A percentile compares a stretch with the other conserved stretches of the same genome.
Evolutionary conservation across 1,140 invertebrate genomes (phyloP).

Genomic region (Trypoxylus dichotomus): DNA sequence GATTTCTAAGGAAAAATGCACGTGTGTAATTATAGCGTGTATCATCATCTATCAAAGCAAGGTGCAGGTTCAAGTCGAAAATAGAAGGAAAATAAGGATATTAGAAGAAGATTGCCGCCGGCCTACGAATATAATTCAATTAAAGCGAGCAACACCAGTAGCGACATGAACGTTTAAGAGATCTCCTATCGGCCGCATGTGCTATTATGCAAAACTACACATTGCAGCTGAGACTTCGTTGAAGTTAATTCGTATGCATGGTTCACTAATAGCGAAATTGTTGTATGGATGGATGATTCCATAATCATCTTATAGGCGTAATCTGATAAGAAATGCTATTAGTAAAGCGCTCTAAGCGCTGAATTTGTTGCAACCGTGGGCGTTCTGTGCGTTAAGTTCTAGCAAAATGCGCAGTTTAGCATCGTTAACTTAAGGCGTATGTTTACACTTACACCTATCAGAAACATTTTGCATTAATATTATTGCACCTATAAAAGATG

Average conservation of each 20-base stretch:
- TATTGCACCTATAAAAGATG: too few relatives aligned
- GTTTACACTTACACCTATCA: too few relatives aligned
- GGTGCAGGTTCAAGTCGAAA: background rate
- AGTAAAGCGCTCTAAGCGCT: background rate
- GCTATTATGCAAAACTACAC: background rate
- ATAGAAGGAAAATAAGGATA: background rate
- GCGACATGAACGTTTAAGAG: constrained; percentile 1
- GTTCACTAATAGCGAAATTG: background rate
- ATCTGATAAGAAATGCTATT: background rate
- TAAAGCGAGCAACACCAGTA: background rate
- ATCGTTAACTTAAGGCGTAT: too few relatives aligned
- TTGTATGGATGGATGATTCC: background rate
- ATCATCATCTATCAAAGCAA: background rate
- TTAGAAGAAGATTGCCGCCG: background rate
- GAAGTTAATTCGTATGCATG: background rate
- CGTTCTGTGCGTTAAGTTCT: too few relatives aligned
- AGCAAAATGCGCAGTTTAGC: too few relatives aligned
- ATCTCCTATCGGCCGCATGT: background rate
- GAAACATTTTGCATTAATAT: too few relatives aligned
- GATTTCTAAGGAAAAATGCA: background rate
- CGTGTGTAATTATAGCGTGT: background rate
- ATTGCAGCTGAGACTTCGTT: background rate
- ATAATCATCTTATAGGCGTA: background rate
- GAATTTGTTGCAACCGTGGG: background rate
- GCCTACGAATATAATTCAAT: background rate